A percentile compares a stretch with the other conserved stretches of the same genome.
phyloP scores from a whole-genome alignment of 2,888 invertebrate species.

The Chrysolina americana region DNA sequence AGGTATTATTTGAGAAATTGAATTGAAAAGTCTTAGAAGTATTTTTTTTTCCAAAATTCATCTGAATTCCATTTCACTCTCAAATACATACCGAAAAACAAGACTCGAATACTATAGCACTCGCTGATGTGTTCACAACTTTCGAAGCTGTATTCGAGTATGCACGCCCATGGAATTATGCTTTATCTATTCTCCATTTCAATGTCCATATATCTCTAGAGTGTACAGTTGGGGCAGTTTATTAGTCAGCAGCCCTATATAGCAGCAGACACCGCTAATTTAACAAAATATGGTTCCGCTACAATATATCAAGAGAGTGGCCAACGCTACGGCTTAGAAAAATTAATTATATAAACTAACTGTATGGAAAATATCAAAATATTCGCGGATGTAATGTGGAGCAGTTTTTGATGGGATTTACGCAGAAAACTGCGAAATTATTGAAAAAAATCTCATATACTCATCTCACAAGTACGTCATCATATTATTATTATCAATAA shows the following conservation, averaged over 20 bases:
- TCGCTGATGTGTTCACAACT: not conserved
- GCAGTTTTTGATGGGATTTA: no score
- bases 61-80: no score
- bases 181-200: slow-evolving; percentile 66
- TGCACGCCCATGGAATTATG: slow-evolving; percentile 40
- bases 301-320: slow-evolving; percentile 24
- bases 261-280: slow-evolving; percentile 43
- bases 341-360: not conserved
- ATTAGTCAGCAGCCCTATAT: slow-evolving; percentile 65
- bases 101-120: no score
- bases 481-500: no score
- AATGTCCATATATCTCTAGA: slow-evolving; percentile 67
- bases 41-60: no score
- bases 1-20: no score
- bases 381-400: not conserved
- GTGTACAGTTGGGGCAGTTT: slow-evolving; percentile 64
- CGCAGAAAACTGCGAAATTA: no score
- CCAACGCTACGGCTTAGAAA: not conserved
- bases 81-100: no score
- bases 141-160: not conserved
- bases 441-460: no score
- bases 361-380: not conserved
- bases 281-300: slow-evolving; percentile 41
- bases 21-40: no score
- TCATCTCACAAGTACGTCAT: no score